Percentiles rank a stretch among this genome's conserved stretches.
Evolutionary conservation across 2,888 invertebrate species (phyloP).

Genomic region (Diloba caeruleocephala): DNA sequence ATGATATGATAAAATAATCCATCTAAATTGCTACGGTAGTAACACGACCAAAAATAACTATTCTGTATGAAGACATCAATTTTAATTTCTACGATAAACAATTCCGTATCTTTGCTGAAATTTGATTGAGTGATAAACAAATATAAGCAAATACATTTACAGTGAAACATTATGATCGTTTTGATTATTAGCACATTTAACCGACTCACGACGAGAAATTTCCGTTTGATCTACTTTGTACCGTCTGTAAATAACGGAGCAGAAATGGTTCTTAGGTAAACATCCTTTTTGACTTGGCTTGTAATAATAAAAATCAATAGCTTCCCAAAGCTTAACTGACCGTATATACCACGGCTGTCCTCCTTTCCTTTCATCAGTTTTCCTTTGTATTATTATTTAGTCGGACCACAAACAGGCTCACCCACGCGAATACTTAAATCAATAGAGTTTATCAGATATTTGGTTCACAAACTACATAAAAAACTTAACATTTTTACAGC

Average conservation of each 20-base stretch:
- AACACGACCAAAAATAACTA: slow-evolving; percentile 41
- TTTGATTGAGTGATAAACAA: slow-evolving; percentile 21
- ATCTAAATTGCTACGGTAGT: slow-evolving; percentile 29
- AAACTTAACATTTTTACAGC: slow-evolving; percentile 15
- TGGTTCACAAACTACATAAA: slow-evolving; percentile 30
- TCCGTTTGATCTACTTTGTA: slow-evolving; percentile 16
- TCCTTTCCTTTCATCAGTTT: slow-evolving; percentile 59
- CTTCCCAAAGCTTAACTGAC: slow-evolving; percentile 65
- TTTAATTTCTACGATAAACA: slow-evolving; percentile 24
- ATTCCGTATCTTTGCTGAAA: slow-evolving; percentile 14
- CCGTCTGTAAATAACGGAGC: slow-evolving; percentile 20
- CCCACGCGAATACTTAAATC: slow-evolving; percentile 47
- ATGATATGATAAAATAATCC: slow-evolving; percentile 24
- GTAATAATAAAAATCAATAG: slow-evolving; percentile 62
- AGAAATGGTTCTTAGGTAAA: slow-evolving; percentile 23
- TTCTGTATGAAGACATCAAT: slow-evolving; percentile 24
- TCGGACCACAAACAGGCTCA: slow-evolving; percentile 55
- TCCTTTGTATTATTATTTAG: slow-evolving; percentile 63
- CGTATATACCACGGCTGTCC: slow-evolving; percentile 57
- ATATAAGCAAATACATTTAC: slow-evolving; percentile 12
- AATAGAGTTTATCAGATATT: slow-evolving; percentile 41
- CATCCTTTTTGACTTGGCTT: slow-evolving; percentile 28
- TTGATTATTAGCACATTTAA: slow-evolving; percentile 23
- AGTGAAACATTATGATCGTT: slow-evolving; percentile 10
- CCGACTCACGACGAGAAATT: slow-evolving; percentile 13